Evolutionary conservation across 2,888 invertebrate species (phyloP).

Genomic region (Phyllotreta striolata): DNA sequence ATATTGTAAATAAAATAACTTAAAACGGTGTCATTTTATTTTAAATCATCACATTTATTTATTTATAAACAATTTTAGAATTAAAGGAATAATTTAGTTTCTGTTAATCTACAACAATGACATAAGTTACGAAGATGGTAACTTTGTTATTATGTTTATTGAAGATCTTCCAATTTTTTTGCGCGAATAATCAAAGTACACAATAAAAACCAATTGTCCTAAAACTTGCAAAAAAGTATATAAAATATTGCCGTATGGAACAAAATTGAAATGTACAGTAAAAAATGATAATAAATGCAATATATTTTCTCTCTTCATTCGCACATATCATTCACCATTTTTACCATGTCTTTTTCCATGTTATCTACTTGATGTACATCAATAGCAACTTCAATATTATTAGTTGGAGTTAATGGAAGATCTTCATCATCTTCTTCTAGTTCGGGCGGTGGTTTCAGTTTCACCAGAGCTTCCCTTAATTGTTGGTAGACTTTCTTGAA

Average conservation of each 20-base stretch:
- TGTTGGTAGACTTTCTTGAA: slow-evolving; percentile 64
- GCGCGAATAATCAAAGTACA: slow-evolving; percentile 32
- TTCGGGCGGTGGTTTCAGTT: slow-evolving; percentile 81
- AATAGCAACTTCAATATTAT: slow-evolving; percentile 47
- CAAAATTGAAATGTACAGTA: slow-evolving; percentile 33
- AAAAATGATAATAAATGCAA: slow-evolving; percentile 39
- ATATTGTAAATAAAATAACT: slow-evolving; percentile 11
- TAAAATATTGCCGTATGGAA: slow-evolving; percentile 38
- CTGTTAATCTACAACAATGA: slow-evolving; percentile 51
- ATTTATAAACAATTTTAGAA: slow-evolving; percentile 55
- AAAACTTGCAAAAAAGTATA: slow-evolving; percentile 36
- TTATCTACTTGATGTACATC: slow-evolving; percentile 58
- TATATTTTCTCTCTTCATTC: slow-evolving; percentile 42
- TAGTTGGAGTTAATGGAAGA: slow-evolving; percentile 50
- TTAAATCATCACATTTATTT: slow-evolving; percentile 58
- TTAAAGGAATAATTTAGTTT: slow-evolving; percentile 52
- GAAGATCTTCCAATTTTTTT: slow-evolving; percentile 43
- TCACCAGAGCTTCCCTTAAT: slow-evolving; percentile 85
- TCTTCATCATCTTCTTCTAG: slow-evolving; percentile 48
- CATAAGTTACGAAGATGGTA: slow-evolving; percentile 47
- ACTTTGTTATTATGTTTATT: slow-evolving; percentile 40
- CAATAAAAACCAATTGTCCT: slow-evolving; percentile 31
- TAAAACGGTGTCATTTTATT: slow-evolving; percentile 50
- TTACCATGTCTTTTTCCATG: slow-evolving; percentile 80
- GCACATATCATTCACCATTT: slow-evolving; percentile 74